Evolutionary conservation across 2,113 vertebrate genomes (phyloP).

Genomic region (Melanerpes aurifrons): DNA sequence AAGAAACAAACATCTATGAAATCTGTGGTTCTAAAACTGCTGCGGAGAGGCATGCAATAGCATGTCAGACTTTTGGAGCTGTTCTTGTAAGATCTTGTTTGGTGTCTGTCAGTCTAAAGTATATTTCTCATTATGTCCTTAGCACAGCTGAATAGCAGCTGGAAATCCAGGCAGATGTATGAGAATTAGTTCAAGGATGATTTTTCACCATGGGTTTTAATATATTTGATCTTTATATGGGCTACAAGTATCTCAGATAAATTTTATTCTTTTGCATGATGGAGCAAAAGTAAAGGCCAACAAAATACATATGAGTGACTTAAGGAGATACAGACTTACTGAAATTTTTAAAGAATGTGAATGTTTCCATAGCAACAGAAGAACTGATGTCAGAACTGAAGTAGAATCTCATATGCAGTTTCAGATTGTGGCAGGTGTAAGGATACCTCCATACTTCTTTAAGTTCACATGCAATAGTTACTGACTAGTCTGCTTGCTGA

Average conservation of each 20-base stretch:
- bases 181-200: not conserved
- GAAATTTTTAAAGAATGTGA: not conserved
- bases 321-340: not conserved
- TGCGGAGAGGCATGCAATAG: not conserved
- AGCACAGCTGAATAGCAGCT: not conserved
- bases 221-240: not conserved
- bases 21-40: not conserved
- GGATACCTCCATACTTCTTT: not conserved
- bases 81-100: not conserved
- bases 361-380: conserved; percentile 36
- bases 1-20: not conserved
- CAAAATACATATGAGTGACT: not conserved
- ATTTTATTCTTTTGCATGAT: not conserved
- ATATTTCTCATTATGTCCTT: not conserved
- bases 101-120: not conserved
- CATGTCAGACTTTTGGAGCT: not conserved
- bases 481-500: not conserved
- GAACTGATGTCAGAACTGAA: not conserved
- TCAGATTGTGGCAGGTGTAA: not conserved
- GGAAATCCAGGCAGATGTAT: not conserved
- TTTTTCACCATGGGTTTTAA: not conserved
- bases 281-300: not conserved
- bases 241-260: not conserved
- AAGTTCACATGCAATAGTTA: conserved; percentile 1
- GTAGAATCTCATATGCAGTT: not conserved